Conservation (phyloP, 1,140 invertebrate species). For the Macrocentrus cingulum region DNA sequence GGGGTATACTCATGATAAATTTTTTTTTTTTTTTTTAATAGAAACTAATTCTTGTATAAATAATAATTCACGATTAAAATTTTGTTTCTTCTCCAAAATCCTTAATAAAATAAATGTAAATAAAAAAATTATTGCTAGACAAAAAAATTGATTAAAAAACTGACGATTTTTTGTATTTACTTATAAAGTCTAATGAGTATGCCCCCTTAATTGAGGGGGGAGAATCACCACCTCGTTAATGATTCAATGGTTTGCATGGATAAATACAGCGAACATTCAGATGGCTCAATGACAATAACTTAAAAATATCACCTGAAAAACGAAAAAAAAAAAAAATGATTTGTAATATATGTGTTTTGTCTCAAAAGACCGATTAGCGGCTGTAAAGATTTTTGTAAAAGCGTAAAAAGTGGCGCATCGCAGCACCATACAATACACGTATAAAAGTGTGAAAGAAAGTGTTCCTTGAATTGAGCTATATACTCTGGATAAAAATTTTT, state of each 20-base stretch:
- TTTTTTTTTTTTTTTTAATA: neutral
- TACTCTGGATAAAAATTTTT: constrained; percentile 20
- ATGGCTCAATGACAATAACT: constrained; percentile 4
- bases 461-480: constrained; percentile 20
- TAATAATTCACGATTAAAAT: neutral
- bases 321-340: neutral
- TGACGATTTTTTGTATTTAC: too few relatives aligned
- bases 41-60: neutral
- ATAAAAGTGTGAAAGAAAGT: constrained; percentile 32
- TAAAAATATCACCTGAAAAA: neutral
- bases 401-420: constrained; percentile 32
- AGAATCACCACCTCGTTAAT: neutral
- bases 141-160: too few relatives aligned
- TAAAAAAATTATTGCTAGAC: too few relatives aligned
- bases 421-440: constrained; percentile 31
- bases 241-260: constrained; percentile 8
- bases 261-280: constrained; percentile 2
- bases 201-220: too few relatives aligned
- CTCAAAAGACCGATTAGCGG: constrained; percentile 21
- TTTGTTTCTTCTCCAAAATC: neutral
- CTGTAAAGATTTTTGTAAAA: constrained; percentile 39
- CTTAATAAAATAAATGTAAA: too few relatives aligned
- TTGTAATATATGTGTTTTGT: neutral
- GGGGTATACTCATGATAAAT: neutral
- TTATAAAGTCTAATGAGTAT: too few relatives aligned